These are phyloP conservation scores for Macrophya annulata DNA, from an alignment of 2,888 invertebrate species.

Conservation along the genomic window DNA sequence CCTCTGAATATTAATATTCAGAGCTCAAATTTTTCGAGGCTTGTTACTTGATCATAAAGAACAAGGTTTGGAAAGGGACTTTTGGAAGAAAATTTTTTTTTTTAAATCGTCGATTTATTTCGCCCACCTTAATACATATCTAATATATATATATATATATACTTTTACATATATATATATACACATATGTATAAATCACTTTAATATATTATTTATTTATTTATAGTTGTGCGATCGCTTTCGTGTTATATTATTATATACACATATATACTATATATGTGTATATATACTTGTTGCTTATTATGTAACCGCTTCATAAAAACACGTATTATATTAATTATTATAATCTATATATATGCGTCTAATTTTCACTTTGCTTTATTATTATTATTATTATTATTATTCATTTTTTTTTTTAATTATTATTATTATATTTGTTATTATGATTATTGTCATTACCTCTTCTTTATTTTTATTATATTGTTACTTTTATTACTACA, in stretches of 20 bases:
- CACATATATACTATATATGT: conserved; percentile 3
- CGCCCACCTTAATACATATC: too few species aligned
- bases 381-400: neutral
- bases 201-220: conserved; percentile 12
- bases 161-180: too few species aligned
- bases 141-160: too few species aligned
- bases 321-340: neutral
- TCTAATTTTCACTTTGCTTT: neutral
- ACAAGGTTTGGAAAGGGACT: too few species aligned
- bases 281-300: conserved; percentile 1
- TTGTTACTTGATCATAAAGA: too few species aligned
- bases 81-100: too few species aligned
- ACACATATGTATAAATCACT: neutral
- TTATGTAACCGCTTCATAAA: neutral
- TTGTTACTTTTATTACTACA: too few species aligned
- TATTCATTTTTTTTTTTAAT: neutral
- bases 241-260: neutral
- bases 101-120: too few species aligned
- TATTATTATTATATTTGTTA: neutral
- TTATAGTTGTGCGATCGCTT: conserved; percentile 13
- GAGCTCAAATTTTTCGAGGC: too few species aligned
- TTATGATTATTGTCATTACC: conserved; percentile 11
- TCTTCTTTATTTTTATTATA: too few species aligned
- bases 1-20: too few species aligned
- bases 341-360: neutral